Evolutionary conservation across 2,888 invertebrate genomes (phyloP).

Genomic region (Drosophila ochracea): DNA sequence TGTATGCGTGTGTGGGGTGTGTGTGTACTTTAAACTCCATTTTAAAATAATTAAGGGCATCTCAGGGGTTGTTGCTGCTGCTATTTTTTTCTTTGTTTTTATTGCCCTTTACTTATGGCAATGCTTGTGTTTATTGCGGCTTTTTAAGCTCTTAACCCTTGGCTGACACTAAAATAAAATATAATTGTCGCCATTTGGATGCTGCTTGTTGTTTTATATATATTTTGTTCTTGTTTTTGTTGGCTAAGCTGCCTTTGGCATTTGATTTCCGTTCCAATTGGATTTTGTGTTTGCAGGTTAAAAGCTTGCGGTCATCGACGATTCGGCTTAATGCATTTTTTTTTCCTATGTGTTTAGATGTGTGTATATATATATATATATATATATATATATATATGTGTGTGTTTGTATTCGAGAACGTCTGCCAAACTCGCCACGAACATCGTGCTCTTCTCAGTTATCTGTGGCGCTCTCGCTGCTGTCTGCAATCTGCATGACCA

Average conservation of each 20-base stretch:
- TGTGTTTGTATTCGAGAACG: constrained; percentile 36
- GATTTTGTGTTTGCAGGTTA: constrained; percentile 39
- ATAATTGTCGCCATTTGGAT: constrained; percentile 44
- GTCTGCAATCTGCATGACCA: constrained; percentile 75
- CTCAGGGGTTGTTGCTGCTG: constrained; percentile 59
- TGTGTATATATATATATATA: background rate
- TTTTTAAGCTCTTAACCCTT: constrained; percentile 58
- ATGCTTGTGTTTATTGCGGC: constrained; percentile 44
- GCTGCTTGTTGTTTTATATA: constrained; percentile 22
- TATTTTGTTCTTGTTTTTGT: constrained; percentile 20
- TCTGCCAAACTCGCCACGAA: constrained; percentile 28
- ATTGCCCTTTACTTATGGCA: constrained; percentile 42
- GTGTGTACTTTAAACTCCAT: constrained; percentile 64
- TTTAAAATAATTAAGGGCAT: constrained; percentile 70
- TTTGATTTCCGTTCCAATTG: constrained; percentile 69
- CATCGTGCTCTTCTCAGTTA: constrained; percentile 39
- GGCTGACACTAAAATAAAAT: constrained; percentile 25
- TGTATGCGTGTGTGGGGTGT: constrained; percentile 2
- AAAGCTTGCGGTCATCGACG: constrained; percentile 65
- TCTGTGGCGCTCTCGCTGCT: constrained; percentile 26
- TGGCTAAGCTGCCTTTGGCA: constrained; percentile 29
- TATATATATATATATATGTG: background rate
- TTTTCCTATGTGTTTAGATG: constrained; percentile 16
- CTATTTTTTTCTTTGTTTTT: constrained; percentile 25
- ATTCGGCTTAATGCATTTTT: constrained; percentile 57